Evolutionary conservation across 2,797 vertebrate species (phyloP), one percentile per base, ranked within the genome.

Genomic region (Odontamblyopus lacepedii): DNA sequence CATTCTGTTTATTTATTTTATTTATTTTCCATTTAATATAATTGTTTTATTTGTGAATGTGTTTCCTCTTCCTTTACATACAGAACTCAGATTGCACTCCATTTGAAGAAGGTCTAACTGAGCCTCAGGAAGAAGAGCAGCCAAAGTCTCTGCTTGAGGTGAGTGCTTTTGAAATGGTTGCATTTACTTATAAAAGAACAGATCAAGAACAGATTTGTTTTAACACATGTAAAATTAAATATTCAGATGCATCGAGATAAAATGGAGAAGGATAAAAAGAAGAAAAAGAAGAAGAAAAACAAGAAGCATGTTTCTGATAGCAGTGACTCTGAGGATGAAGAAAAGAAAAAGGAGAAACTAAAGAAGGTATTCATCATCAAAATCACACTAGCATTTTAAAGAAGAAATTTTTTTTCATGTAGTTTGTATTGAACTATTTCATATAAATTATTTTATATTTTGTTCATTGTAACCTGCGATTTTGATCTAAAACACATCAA

Each of bases 111-210:
- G 87, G 83, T 6, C 60, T 89, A 16, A 66, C 19, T 0, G 94
- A 95, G 18, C 93, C 88, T 12, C 81, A 84, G 77, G 71, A 90
- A 80, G 70, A 76, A 61, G 87, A 95, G 85, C 86, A 91, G 75
- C 95, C 96, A 23, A 98, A 97, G 88, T 93, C 96, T 18, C 93
- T 99, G 63, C 87, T 99, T 88, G 96, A 99, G 91, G 97, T 96
- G 8, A 4, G 44, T 5, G 13, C 5, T 63, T 50, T 72, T 16
- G 5, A 67, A 9, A 69, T n/a, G 30, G 0, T 12, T 15, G 4
- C 18, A 18, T 4, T 2, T 41, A n/a, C 5, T 12, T 11, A 26
- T 38, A 11, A 35, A 3, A 65, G 26, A 29, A 51, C 6, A 18
- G 3, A 29, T 6, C 7, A 15, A 16, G 5, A 27, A 30, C 27